Evolutionary conservation across 2,888 invertebrate species (phyloP), one percentile per base, ranked within the genome.

Genomic region (Chymomyza procnemis): DNA sequence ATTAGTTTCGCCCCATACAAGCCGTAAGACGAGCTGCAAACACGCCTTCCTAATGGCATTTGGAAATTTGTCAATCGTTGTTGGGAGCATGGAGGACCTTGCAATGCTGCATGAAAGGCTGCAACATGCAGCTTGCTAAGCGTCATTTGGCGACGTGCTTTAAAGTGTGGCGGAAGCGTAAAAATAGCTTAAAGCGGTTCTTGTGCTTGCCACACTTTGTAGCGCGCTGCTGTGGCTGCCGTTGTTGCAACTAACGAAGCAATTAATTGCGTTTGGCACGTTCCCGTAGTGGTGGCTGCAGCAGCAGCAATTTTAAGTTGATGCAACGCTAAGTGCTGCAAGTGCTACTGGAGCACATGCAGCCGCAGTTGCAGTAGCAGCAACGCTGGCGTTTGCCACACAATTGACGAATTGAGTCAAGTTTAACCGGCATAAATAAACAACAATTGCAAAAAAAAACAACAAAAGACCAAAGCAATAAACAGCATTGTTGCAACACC

Each of bases 1-100:
- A 41, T 41, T 41, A 41, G 34, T 41, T 41, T 41, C 34, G 34
- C 34, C 34, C 34, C 34, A 12, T 41, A 41, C 34, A 41, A 41
- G 34, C 34, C 12, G 34, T 12, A 54, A 60, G 30, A 47, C 26
- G 60, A 55, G 73, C 73, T 71, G 75, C 79, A 80, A 85, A 86
- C 80, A 82, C 85, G 81, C 81, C 85, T 85, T 74, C 72, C 83
- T 86, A 86, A 86, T 83, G 79, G 82, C 85, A 81, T 78, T 84
- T 84, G 76, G 82, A 86, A 84, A 83, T 83, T 83, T 83, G 86
- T 83, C 83, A 83, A 83, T 85, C 76, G 86, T 73, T 82, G 71
- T 74, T 81, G 79, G 1, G 54, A 21, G 14, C 14, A 5, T 19
- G 6, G 5, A 12, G 6, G 4, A 12, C 14, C 54, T 18, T n/a